These are phyloP conservation scores for Brachyistius frenatus DNA, from an alignment of 2,113 vertebrate species.

Conservation along the genomic window DNA sequence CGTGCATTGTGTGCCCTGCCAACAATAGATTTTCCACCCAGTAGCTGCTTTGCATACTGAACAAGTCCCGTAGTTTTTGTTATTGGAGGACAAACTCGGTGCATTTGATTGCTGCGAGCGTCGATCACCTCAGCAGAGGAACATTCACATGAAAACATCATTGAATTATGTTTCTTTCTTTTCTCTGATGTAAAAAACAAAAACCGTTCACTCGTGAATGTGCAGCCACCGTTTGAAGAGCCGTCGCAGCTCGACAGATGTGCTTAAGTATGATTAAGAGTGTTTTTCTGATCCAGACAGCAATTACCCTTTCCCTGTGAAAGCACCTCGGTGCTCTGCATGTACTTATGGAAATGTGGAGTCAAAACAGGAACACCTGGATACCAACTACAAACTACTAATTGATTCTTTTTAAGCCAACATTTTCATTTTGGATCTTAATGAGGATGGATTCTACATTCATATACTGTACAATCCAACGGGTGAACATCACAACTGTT, in stretches of 20 bases:
- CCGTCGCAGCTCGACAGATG: neutral
- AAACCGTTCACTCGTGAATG: no score
- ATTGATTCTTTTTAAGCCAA: no score
- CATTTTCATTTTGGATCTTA: no score
- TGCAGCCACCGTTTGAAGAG: neutral
- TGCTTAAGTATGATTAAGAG: neutral
- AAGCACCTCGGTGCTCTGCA: neutral
- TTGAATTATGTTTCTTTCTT: neutral
- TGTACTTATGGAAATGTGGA: neutral
- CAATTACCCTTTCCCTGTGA: neutral
- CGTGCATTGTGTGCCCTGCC: conserved; percentile 38
- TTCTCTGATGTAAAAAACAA: no score
- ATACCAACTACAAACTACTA: no score
- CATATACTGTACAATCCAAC: no score
- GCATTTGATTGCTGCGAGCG: neutral
- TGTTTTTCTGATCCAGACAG: neutral
- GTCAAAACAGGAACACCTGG: no score
- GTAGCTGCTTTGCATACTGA: conserved; percentile 54
- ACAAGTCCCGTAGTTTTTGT: conserved; percentile 28
- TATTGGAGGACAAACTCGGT: neutral
- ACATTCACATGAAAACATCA: neutral
- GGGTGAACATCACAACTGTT: no score
- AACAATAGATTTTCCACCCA: conserved; percentile 45
- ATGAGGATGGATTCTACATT: no score
- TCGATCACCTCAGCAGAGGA: neutral